A percentile compares a stretch with the other conserved stretches of the same genome.
phyloP scores from a whole-genome alignment of 2,113 vertebrate genomes.

The Hydrochoerus hydrochaeris region DNA sequence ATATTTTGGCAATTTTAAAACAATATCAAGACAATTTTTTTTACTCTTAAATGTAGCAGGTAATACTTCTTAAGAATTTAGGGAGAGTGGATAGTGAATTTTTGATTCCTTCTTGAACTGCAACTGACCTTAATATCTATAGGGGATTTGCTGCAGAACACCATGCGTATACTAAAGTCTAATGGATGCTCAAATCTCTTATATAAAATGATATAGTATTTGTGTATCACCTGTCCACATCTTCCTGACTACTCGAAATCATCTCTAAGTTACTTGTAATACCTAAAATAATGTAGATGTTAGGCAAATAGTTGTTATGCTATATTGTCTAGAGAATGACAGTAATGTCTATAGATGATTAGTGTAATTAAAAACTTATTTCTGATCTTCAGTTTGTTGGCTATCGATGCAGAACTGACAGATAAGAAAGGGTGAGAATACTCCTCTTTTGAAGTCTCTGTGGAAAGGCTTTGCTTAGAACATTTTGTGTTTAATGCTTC shows the following conservation, averaged over 20 bases:
- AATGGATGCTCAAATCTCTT: background rate
- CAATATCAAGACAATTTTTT: background rate
- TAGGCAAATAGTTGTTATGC: background rate
- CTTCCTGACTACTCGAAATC: background rate
- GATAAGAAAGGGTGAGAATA: background rate
- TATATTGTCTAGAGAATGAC: background rate
- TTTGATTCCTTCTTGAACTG: background rate
- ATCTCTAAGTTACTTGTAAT: background rate
- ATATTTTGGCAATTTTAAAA: constrained; percentile 35
- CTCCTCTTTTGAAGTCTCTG: background rate
- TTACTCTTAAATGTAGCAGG: background rate
- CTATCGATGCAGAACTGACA: background rate
- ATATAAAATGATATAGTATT: background rate
- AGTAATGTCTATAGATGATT: background rate
- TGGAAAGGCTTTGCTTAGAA: background rate
- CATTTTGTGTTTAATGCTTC: constrained; percentile 19
- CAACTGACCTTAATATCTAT: background rate
- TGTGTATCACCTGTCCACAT: background rate
- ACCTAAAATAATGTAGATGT: background rate
- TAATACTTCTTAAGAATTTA: background rate
- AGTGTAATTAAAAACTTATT: background rate
- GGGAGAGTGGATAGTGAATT: background rate
- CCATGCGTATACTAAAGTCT: background rate
- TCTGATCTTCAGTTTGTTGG: background rate
- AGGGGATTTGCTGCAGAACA: background rate